phyloP scores from a whole-genome alignment of 2,888 invertebrate genomes.

The Apotomis capreana region DNA sequence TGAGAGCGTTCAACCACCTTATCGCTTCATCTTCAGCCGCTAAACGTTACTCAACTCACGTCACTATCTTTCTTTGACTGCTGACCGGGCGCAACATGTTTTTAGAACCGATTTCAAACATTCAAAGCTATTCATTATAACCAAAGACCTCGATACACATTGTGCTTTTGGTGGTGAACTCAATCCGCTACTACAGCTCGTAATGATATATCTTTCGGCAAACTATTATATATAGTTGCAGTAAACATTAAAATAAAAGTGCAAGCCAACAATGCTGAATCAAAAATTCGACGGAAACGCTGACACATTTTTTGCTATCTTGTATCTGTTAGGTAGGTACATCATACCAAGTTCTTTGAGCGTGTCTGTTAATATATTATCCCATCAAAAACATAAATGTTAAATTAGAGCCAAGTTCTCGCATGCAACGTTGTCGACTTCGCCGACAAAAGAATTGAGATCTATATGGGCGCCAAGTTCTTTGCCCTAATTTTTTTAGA shows the following conservation, averaged over 20 bases:
- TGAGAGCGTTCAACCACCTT: conserved; percentile 48
- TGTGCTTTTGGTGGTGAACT: not conserved
- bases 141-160: not conserved
- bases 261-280: conserved; percentile 4
- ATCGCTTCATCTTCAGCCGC: conserved; percentile 77
- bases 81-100: conserved; percentile 22
- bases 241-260: conserved; percentile 1
- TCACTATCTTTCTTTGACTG: conserved; percentile 47
- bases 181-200: not conserved
- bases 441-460: no score
- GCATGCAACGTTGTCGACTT: no score
- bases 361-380: conserved; percentile 45
- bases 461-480: no score
- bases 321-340: conserved; percentile 23
- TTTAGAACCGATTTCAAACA: conserved; percentile 12
- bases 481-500: no score
- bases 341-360: conserved; percentile 25
- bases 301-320: conserved; percentile 24
- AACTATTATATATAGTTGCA: not conserved
- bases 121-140: not conserved
- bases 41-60: conserved; percentile 74
- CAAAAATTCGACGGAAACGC: conserved; percentile 34
- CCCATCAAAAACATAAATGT: no score
- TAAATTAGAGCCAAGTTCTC: no score
- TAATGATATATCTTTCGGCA: not conserved